Base-by-base conservation (phyloP, 2,113 vertebrate genomes). In the Proteles cristata region DNA sequence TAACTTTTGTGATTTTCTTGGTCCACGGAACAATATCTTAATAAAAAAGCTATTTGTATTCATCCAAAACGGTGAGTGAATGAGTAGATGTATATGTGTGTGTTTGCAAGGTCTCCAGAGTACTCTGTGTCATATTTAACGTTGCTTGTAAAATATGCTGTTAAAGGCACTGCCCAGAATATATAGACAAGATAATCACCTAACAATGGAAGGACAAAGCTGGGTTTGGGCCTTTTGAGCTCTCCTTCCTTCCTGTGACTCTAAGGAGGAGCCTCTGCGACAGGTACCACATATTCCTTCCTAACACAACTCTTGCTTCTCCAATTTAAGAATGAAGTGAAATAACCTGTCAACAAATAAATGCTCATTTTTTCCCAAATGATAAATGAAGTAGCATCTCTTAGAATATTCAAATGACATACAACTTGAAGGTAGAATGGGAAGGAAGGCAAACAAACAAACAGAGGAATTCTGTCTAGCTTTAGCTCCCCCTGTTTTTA, bases 11-110 rank as follows among this genome's bases (percentile, higher is more conserved):
- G 12, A 21, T 88, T 97, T 68, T 31, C 19, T 94, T 97, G 71
- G 35, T 33, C 15, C 21, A 53, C 2, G 90, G 68, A 80, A 61
- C 4, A 68, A 26, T 55, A 88, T 39, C 15, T 63, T 85, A 58
- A 79, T 61, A 17, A 81, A 95, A 96, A 88, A 86, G 71, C 14
- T 45, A 65, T 71, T 81, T 92, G 12, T 93, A 76, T 74, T 65
- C 11, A 85, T 55, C 33, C 17, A 53, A 77, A 76, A 45, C 77
- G 73, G 16, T 65, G 31, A 83, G 31, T 45, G 50, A 48, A 80
- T 1, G 2, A 23, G 11, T 91, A 2, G 31, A 8, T 76, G n/a
- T 61, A 2, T 73, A 7, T 69, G 3, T 12, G 17, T 43, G 45
- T 66, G 6, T 45, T 88, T 88, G 25, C n/a, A 82, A 76, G 50